Evolutionary conservation across 2,888 invertebrate genomes (phyloP).

Genomic region (Philaethria dido): DNA sequence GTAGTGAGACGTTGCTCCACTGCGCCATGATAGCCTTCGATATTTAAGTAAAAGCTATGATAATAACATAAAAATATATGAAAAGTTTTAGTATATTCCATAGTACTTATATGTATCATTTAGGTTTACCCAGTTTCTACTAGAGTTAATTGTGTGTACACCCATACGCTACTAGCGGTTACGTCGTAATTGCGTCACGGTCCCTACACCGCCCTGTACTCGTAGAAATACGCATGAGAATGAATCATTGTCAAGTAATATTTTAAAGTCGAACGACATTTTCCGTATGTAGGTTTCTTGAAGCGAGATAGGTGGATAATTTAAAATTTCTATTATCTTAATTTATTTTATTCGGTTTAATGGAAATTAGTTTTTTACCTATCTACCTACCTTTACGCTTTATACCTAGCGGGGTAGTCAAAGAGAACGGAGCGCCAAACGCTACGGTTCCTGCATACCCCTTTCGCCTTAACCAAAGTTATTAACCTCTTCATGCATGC

Average conservation of each 20-base stretch:
- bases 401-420: too few species aligned
- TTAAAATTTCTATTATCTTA: constrained; percentile 6
- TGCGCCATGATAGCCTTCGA: not conserved
- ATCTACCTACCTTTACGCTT: too few species aligned
- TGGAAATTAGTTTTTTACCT: too few species aligned
- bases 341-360: not conserved
- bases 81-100: not conserved
- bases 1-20: too few species aligned
- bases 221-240: constrained; percentile 30
- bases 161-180: constrained; percentile 48
- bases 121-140: constrained; percentile 36
- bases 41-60: not conserved
- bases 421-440: too few species aligned
- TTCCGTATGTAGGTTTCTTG: not conserved
- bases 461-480: too few species aligned
- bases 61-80: not conserved
- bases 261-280: constrained; percentile 11
- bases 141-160: constrained; percentile 49
- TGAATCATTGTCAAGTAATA: constrained; percentile 28
- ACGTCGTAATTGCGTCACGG: constrained; percentile 49
- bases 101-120: constrained; percentile 35
- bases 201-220: constrained; percentile 35
- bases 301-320: not conserved
- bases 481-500: too few species aligned
- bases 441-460: too few species aligned